Base-by-base conservation (phyloP, 2,888 invertebrate genomes). In the Mesodorylaimus sp. region DNA sequence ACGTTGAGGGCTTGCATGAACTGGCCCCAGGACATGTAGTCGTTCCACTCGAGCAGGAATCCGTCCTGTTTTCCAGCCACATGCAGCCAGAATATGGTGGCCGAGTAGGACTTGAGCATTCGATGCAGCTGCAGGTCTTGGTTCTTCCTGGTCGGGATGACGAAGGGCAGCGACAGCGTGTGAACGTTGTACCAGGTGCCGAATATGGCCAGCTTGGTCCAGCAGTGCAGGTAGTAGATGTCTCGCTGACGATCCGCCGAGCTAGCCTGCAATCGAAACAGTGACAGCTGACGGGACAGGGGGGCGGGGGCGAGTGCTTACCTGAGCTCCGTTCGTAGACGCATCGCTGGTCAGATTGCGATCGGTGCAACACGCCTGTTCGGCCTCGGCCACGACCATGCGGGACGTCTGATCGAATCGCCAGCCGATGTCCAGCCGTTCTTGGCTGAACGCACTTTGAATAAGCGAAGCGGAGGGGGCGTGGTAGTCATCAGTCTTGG, bases 91-190 rank as follows among this genome's bases (percentile, higher is more conserved):
- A 62, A 62, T 38, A 60, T 61, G 21, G 62, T 61, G 19, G 63
- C 63, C 2, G 63, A 63, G 52, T 63, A 63, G 26, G 63, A 63
- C 24, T 57, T 58, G 62, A 63, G 62, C 63, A 63, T 63, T 16
- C 63, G 52, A 47, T 63, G 63, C n/a, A 63, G 62, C 54, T 63
- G 63, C 38, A 63, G 63, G 52, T 63, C 63, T 54, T 62, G 62
- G 52, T 63, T 63, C 28, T 62, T 50, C 45, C 62, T 53, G 2
- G 62, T 62, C 1, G 62, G 62, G 44, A 63, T 63, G 2, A 61
- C 60, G 52, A 63, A 60, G 3, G 63, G 63, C 24, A 63, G 54
- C 0, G 61, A 61, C 1, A 63, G 56, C n/a, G 63, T 63, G 54
- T 63, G 63, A 36, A 61, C 61, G 23, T 58, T 59, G 46, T 32